Evolutionary conservation across 2,888 invertebrate species (phyloP), one percentile per base, ranked within the genome.

Genomic region (Pollenia angustigena): DNA sequence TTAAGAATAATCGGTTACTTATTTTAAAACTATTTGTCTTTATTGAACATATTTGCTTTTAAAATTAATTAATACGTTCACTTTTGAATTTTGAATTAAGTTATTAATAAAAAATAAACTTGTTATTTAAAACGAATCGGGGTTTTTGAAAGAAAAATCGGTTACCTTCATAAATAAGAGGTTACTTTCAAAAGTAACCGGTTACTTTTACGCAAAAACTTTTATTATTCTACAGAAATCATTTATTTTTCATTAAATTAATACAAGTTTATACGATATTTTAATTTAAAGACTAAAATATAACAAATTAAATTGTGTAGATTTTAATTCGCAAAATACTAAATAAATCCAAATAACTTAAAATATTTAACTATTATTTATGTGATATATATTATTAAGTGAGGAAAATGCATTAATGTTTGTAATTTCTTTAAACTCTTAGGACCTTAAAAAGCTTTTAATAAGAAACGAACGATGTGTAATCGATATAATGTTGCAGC

Each of bases 311-410:
- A 40, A 68, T 52, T 52, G 52, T 6, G n/a, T 42, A 56, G 48
- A 50, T 44, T 74, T 60, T 58, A 46, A 40, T 46, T n/a, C 11
- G 1, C 2, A 40, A 12, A 10, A 44, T 23, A 62, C 50, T 46
- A 56, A 42, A 2, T 64, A 16, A 68, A 66, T 52, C 16, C 69
- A 71, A 75, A 71, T 71, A 50, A 68, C 18, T 52, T 44, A 32
- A 54, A 79, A 85, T 82, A 81, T 71, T 82, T 82, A 87, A 81
- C 78, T 85, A 89, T 87, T 88, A 89, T 90, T 90, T 92, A 92
- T 92, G 92, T 92, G 92, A 92, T 92, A 92, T 92, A 91, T 93
- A 91, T 91, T 90, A 90, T 89, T 93, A 93, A 93, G 93, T 85
- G 85, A 83, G 79, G 68, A 68, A 23, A 40, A 46, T 12, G 4